Conservation (phyloP, 2,797 vertebrate species). For the Hypotaenidia okinawae region DNA sequence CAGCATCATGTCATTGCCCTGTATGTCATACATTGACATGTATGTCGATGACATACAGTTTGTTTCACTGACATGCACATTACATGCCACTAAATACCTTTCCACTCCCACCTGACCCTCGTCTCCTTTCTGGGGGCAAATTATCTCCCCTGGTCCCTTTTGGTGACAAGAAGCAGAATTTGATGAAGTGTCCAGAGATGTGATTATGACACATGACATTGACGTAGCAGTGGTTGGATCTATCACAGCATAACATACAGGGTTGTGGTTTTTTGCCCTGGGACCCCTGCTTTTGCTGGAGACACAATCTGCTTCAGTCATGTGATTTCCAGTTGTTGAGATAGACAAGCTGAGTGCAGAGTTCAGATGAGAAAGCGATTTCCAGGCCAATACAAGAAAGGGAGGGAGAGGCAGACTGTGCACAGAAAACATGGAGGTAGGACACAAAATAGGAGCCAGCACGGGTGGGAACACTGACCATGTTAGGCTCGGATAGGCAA, state of each 20-base stretch:
- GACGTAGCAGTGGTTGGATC: not conserved
- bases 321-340: not conserved
- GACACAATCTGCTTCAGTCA: not conserved
- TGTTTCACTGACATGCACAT: not conserved
- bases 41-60: not conserved
- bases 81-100: not conserved
- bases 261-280: not conserved
- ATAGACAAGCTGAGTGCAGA: not conserved
- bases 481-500: conserved; percentile 83
- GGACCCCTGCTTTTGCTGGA: not conserved
- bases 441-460: conserved; percentile 63
- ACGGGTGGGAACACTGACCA: conserved; percentile 77
- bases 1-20: not conserved
- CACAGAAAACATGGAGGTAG: conserved; percentile 49
- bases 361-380: conserved; percentile 20
- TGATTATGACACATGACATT: not conserved
- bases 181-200: not conserved
- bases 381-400: conserved; percentile 54
- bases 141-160: not conserved
- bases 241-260: not conserved
- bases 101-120: not conserved
- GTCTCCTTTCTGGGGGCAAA: not conserved
- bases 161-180: not conserved
- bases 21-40: not conserved
- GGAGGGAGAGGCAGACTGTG: conserved; percentile 53